Percentiles rank a stretch among this genome's conserved stretches.
Evolutionary conservation across 2,888 invertebrate species (phyloP).

Genomic region (Sphaerophoria rueppellii): DNA sequence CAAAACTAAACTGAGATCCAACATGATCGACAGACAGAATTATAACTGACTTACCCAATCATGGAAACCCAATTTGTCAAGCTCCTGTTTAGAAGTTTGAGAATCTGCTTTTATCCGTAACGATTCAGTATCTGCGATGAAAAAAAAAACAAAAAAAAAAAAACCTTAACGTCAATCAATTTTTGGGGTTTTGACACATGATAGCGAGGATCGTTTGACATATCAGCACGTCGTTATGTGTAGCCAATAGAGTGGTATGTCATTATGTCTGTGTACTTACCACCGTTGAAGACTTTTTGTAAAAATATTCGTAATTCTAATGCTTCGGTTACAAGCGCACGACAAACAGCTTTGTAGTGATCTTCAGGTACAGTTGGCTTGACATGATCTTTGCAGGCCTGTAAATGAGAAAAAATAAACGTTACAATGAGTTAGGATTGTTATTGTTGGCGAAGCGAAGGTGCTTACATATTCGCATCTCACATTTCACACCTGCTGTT

Average conservation of each 20-base stretch:
- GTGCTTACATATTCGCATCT: conserved; percentile 55
- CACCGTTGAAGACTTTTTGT: conserved; percentile 88
- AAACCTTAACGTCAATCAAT: conserved; percentile 51
- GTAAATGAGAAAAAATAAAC: conserved; percentile 70
- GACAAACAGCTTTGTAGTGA: conserved; percentile 93
- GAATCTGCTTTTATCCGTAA: conserved; percentile 86
- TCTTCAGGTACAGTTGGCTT: conserved; percentile 83
- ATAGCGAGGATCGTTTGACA: conserved; percentile 19
- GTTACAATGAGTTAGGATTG: conserved; percentile 27
- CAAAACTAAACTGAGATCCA: conserved; percentile 43
- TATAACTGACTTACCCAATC: conserved; percentile 91
- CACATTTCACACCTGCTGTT: conserved; percentile 66
- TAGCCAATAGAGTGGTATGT: not conserved
- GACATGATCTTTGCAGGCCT: conserved; percentile 84
- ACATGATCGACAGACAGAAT: conserved; percentile 9
- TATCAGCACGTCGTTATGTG: not conserved
- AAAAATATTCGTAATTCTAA: conserved; percentile 95
- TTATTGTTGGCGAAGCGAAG: not conserved
- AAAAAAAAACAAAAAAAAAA: conserved; percentile 24
- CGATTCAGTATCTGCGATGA: conserved; percentile 84
- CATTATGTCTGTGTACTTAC: conserved; percentile 76
- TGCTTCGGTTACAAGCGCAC: conserved; percentile 95
- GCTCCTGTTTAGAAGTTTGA: conserved; percentile 85
- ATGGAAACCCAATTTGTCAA: conserved; percentile 92
- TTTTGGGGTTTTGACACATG: conserved; percentile 45